A percentile compares a stretch with the other conserved stretches of the same genome.
Conservation (phyloP, 1,140 invertebrate genomes). For the Artemia franciscana region DNA sequence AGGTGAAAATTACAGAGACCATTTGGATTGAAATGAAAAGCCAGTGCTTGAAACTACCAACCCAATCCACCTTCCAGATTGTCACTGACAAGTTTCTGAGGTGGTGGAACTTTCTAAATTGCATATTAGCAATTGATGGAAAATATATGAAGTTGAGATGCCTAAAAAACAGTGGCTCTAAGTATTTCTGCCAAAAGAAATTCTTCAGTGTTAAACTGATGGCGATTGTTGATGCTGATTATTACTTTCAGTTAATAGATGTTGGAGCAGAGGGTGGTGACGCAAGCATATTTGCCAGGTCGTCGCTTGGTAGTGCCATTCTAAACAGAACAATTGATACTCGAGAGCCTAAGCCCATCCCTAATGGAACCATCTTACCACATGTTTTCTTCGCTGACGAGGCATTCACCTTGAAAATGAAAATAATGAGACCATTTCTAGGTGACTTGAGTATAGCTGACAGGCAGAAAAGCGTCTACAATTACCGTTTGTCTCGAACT, state of each 20-base stretch:
- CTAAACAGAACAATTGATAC: background rate
- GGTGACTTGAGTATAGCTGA: background rate
- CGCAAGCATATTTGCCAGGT: conserved; percentile 18
- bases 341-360: background rate
- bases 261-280: conserved; percentile 23
- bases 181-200: conserved; percentile 27
- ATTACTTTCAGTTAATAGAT: conserved; percentile 22
- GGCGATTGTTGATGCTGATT: conserved; percentile 24
- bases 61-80: background rate
- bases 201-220: conserved; percentile 25
- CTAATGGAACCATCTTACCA: background rate
- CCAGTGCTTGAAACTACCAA: background rate
- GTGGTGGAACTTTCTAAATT: background rate
- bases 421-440: background rate
- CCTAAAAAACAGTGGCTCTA: conserved; percentile 16
- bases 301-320: conserved; percentile 8
- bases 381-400: conserved; percentile 15
- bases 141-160: background rate
- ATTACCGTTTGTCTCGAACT: conserved; percentile 18
- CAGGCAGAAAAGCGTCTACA: conserved; percentile 15
- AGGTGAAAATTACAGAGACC: background rate
- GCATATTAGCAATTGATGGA: background rate
- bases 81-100: background rate
- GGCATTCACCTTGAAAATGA: background rate
- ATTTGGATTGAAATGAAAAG: background rate